phyloP scores from a whole-genome alignment of 2,888 invertebrate species.

The Morpho deidamia region DNA sequence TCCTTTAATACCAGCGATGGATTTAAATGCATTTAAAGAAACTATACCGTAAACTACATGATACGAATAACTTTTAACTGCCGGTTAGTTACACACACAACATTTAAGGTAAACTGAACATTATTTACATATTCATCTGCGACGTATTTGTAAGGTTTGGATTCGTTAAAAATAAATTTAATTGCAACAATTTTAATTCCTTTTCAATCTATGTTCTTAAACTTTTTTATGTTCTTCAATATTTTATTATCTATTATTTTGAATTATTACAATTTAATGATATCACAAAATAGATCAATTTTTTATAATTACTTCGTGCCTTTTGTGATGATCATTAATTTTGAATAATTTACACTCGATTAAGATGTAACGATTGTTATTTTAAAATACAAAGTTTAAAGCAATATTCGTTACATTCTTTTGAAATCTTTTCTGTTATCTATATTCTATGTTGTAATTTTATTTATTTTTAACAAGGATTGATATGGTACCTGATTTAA shows the following conservation, averaged over 20 bases:
- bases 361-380: neutral
- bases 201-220: slow-evolving; percentile 15
- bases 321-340: slow-evolving; percentile 46
- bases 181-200: slow-evolving; percentile 4
- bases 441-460: slow-evolving; percentile 21
- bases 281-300: slow-evolving; percentile 45
- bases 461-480: slow-evolving; percentile 37
- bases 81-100: too few relatives aligned
- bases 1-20: slow-evolving; percentile 76
- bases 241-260: slow-evolving; percentile 13
- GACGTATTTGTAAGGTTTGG: neutral
- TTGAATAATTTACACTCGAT: slow-evolving; percentile 30
- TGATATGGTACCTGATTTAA: slow-evolving; percentile 51
- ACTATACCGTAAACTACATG: slow-evolving; percentile 3
- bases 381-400: neutral
- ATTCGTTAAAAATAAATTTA: slow-evolving; percentile 30
- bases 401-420: slow-evolving; percentile 14
- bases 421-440: slow-evolving; percentile 23
- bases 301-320: slow-evolving; percentile 34
- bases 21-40: slow-evolving; percentile 81
- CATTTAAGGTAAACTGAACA: too few relatives aligned
- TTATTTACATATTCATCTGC: too few relatives aligned
- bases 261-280: slow-evolving; percentile 38
- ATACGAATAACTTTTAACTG: too few relatives aligned
- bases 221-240: slow-evolving; percentile 10